Percentiles rank a stretch among this genome's conserved stretches.
These are phyloP conservation scores for Lanius collurio DNA, from an alignment of 2,113 vertebrate genomes.

Conservation along the genomic window DNA sequence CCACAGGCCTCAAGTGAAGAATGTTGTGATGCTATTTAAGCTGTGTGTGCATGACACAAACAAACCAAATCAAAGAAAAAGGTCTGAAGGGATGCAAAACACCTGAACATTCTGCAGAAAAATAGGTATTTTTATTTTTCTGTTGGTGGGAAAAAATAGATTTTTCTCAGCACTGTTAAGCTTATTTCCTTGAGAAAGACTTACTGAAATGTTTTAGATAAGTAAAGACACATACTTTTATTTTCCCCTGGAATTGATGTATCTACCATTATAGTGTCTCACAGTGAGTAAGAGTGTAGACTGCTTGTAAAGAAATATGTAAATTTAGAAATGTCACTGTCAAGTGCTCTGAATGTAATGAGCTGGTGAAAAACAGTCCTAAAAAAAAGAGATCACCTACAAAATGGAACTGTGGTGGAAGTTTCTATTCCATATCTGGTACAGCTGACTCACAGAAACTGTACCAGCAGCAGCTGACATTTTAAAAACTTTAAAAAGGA, in stretches of 20 bases:
- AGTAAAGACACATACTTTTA: neutral
- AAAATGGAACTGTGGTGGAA: neutral
- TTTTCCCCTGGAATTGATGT: neutral
- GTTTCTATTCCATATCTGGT: neutral
- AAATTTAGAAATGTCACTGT: neutral
- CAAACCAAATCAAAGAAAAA: neutral
- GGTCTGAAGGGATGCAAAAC: neutral
- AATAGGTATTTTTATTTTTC: neutral
- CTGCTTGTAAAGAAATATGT: neutral
- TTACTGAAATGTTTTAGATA: neutral
- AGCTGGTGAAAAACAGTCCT: neutral
- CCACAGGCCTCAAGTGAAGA: neutral
- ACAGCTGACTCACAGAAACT: neutral
- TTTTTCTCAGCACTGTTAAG: neutral
- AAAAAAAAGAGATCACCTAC: neutral
- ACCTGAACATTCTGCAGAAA: neutral
- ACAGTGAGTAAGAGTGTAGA: neutral
- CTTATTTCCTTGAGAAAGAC: neutral
- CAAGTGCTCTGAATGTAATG: neutral
- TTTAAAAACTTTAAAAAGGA: neutral
- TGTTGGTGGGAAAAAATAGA: neutral
- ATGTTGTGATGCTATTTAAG: neutral
- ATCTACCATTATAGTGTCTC: neutral
- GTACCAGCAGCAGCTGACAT: neutral
- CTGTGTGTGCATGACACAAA: neutral